Conservation (phyloP, 2,888 invertebrate species). For the Galerucella nymphaeae region DNA sequence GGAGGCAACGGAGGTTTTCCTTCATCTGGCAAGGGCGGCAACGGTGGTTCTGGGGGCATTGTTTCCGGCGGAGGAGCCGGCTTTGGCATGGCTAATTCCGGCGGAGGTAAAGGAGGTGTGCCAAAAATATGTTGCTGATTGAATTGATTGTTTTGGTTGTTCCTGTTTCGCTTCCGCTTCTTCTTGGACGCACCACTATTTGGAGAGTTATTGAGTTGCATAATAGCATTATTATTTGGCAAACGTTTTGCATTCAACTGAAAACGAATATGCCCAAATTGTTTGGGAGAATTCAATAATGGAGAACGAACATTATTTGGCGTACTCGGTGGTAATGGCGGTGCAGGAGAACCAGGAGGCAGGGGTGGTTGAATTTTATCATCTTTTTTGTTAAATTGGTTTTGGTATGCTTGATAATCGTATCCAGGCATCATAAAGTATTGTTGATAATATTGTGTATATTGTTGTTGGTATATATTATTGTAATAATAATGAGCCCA, state of each 20-base stretch:
- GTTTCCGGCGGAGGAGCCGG: constrained; percentile 68
- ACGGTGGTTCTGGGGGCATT: constrained; percentile 70
- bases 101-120: constrained; percentile 67
- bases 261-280: constrained; percentile 69
- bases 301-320: constrained; percentile 57
- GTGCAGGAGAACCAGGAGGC: constrained; percentile 72
- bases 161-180: constrained; percentile 80
- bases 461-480: constrained; percentile 54
- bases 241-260: constrained; percentile 66
- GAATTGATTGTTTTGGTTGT: constrained; percentile 61
- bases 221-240: constrained; percentile 55
- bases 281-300: constrained; percentile 58
- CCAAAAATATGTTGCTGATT: constrained; percentile 50
- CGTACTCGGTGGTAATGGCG: constrained; percentile 53
- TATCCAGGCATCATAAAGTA: constrained; percentile 58
- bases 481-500: constrained; percentile 47
- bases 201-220: constrained; percentile 61
- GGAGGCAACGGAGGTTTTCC: constrained; percentile 65
- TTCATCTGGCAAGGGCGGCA: constrained; percentile 53
- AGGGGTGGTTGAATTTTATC: constrained; percentile 66
- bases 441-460: constrained; percentile 68
- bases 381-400: constrained; percentile 52
- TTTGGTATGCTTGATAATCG: constrained; percentile 57
- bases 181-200: constrained; percentile 74
- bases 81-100: constrained; percentile 64